Evolutionary conservation across 35 echinoderm and acorn worm species (phyloP), one percentile per base, ranked within the genome.

Genomic region (Apostichopus parvimensis): DNA sequence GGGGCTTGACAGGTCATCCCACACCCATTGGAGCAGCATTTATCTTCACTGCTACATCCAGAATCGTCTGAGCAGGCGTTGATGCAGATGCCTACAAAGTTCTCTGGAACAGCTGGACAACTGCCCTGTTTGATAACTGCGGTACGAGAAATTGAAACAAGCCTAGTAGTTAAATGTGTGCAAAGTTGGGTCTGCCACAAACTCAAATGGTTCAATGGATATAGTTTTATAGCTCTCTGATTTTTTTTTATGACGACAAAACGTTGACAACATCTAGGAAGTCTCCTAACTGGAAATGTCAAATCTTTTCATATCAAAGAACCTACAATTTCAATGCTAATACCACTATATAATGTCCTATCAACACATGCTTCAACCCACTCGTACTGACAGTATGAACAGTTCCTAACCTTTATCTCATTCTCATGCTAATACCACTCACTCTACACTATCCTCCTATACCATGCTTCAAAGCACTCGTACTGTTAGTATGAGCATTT

Each of bases 21-120:
- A 80, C 94, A 95, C 60, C 94, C 94, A 91, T 95, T 95, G 87
- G 91, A 93, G 71, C 94, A 95, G 54, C 94, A 95, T 79, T 95
- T 95, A 57, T 92, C 53, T 6, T 93, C 94, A 34, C 87, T 86
- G 17, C 17, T 34, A 68, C 94, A 97, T 15, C 79, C 91, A 86
- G 55, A 91, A 65, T 97, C 95, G 65, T 94, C 78, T 1, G 54
- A 9, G 85, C 95, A 97, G 60, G 89, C 79, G 59, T 94, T 80
- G 14, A 91, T 85, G 57, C 95, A 97, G 17, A 83, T 75, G 8
- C 80, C 79, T 8, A 83, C 21, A 56, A 86, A 80, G 70, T 94
- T 86, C 2, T 73, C 79, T 77, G 80, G 66, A 1, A 79, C 79
- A 65, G 65, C 64, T 22, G 93, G 89, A 57, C 93, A 94, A 18